Base-by-base conservation (phyloP, 2,888 invertebrate genomes). In the Calameuta idolon region DNA sequence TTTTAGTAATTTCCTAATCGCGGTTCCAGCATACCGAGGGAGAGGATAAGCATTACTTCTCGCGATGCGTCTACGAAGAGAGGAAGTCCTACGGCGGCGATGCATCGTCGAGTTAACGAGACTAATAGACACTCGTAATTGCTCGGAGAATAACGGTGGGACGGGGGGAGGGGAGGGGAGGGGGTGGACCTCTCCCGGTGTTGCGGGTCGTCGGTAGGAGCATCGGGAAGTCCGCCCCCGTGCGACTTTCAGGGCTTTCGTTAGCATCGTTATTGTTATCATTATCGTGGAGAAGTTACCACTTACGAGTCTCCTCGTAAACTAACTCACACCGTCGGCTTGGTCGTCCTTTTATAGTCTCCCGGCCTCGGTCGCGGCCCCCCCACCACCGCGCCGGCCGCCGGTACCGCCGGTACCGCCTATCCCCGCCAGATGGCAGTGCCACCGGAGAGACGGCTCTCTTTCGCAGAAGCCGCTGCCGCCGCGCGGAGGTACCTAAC, bases 81-180 rank as follows among this genome's bases (percentile, higher is more conserved):
- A 55, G 40, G 40, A 55, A 55, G 40, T 55, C 40, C 23, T 55
- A 74, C 76, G 79, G 80, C 76, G 79, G 80, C 80, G 77, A 79
- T 75, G 76, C 73, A 79, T 75, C 80, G 80, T 80, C 69, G 75
- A 80, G 80, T 84, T 85, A 86, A 85, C 85, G 81, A 86, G 83
- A 80, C 81, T 85, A 85, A 85, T 85, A 86, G 86, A 85, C 82
- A 85, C 77, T 78, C 83, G 81, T 83, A 86, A 85, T 85, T 85
- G 85, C 71, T 33, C 9, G 35, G 35, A 12, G 35, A 55, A 5
- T 55, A 55, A 55, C 40, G 15, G n/a, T n/a, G n/a, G n/a, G n/a
- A n/a, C n/a, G n/a, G n/a, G n/a, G n/a, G 40, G 33, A 4, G 33
- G 1, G 33, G 35, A 11, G 12, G 31, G 31, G 1, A 11, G 3